Conservation (phyloP, 1,140 invertebrate genomes). For the Stenopsyche tienmushanensis region DNA sequence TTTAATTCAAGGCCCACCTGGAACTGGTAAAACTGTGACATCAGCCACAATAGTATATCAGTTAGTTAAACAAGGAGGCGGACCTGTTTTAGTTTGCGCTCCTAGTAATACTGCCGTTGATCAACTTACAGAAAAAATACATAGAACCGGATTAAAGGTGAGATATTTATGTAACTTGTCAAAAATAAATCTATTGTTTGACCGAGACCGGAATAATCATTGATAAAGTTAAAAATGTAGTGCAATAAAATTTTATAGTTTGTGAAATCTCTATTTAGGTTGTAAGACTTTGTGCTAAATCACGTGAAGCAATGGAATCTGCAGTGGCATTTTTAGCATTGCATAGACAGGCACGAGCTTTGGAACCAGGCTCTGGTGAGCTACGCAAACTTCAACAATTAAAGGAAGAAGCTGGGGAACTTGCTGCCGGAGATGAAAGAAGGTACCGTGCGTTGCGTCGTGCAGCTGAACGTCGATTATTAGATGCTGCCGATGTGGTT, state of each 20-base stretch:
- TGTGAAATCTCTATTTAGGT: conserved; percentile 62
- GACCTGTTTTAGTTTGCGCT: conserved; percentile 96
- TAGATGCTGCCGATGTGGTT: conserved; percentile 97
- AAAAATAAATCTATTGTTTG: not conserved
- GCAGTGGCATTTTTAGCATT: conserved; percentile 95
- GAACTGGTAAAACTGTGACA: conserved; percentile 98
- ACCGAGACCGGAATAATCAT: no score
- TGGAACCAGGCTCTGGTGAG: conserved; percentile 83
- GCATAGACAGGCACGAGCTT: conserved; percentile 95
- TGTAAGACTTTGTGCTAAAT: conserved; percentile 96
- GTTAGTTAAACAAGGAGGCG: conserved; percentile 89
- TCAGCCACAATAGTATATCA: conserved; percentile 99
- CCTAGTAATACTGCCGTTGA: conserved; percentile 99
- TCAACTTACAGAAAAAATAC: conserved; percentile 98
- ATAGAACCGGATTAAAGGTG: conserved; percentile 91
- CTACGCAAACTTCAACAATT: conserved; percentile 94
- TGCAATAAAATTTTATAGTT: no score
- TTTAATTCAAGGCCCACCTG: conserved; percentile 92
- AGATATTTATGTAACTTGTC: not conserved
- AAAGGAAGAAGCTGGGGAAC: conserved; percentile 96
- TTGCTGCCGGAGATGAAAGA: conserved; percentile 92
- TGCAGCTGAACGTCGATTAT: conserved; percentile 85
- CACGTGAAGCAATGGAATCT: conserved; percentile 96
- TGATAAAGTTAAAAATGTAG: no score
- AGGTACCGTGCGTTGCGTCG: conserved; percentile 91